A percentile compares a stretch with the other conserved stretches of the same genome.
These are phyloP conservation scores for Xiphophorus couchianus DNA, from an alignment of 2,113 vertebrate species.

Conservation along the genomic window DNA sequence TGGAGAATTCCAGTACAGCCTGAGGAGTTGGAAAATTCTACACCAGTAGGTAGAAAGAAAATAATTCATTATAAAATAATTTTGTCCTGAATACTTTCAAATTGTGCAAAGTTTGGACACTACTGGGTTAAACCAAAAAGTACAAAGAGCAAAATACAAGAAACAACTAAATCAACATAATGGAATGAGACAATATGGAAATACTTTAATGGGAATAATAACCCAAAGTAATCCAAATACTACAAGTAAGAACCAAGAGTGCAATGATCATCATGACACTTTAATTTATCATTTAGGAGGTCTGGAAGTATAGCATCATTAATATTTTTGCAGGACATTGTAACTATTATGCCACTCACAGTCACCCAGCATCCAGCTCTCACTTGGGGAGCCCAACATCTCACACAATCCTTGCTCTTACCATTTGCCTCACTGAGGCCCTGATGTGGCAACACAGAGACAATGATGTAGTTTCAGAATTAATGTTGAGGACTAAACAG, in stretches of 20 bases:
- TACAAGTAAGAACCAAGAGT: not conserved
- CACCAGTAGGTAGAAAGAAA: too few relatives aligned
- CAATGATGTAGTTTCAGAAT: conserved; percentile 38
- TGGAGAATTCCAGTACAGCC: too few relatives aligned
- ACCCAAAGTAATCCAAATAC: not conserved
- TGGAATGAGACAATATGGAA: too few relatives aligned
- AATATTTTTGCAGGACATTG: conserved; percentile 18
- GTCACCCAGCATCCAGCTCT: not conserved
- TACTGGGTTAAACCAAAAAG: too few relatives aligned
- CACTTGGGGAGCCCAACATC: conserved; percentile 17
- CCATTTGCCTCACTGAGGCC: conserved; percentile 21
- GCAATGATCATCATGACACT: not conserved
- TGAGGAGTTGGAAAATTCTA: too few relatives aligned
- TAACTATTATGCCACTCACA: conserved; percentile 25
- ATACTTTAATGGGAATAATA: not conserved
- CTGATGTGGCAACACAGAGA: conserved; percentile 11
- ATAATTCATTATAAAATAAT: too few relatives aligned
- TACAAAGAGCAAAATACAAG: too few relatives aligned
- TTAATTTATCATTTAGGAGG: not conserved
- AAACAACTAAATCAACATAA: too few relatives aligned
- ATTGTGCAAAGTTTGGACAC: too few relatives aligned
- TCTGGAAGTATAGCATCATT: not conserved
- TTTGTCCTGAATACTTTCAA: too few relatives aligned
- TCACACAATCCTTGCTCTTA: conserved; percentile 17
- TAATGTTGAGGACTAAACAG: conserved; percentile 33